Evolutionary conservation across 2,888 invertebrate genomes (phyloP).

Genomic region (Stenolophus ochropezus): DNA sequence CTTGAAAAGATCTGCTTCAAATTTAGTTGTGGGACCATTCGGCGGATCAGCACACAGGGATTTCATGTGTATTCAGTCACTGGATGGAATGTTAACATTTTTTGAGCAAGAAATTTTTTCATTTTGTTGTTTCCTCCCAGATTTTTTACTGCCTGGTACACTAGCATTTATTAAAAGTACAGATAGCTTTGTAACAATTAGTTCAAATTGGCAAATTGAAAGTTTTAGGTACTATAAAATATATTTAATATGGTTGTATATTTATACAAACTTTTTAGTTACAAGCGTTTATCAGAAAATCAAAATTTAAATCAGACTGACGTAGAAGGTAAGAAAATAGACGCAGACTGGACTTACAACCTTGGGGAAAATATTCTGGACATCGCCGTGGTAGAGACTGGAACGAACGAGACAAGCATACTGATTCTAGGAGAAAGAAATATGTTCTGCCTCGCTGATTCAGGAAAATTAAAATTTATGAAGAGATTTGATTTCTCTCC

Average conservation of each 20-base stretch:
- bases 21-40: conserved; percentile 88
- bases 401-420: conserved; percentile 80
- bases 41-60: conserved; percentile 89
- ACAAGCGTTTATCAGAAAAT: conserved; percentile 85
- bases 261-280: conserved; percentile 74
- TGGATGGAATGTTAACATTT: conserved; percentile 92
- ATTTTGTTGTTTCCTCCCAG: conserved; percentile 87
- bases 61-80: conserved; percentile 91
- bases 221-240: conserved; percentile 83
- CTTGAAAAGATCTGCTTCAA: conserved; percentile 85
- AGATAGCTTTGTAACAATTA: conserved; percentile 90
- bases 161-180: conserved; percentile 86
- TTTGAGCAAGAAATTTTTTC: conserved; percentile 95
- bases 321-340: conserved; percentile 77
- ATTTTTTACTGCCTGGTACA: conserved; percentile 88
- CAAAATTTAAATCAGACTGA: conserved; percentile 77
- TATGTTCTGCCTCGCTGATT: conserved; percentile 86
- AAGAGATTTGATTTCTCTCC: conserved; percentile 91
- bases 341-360: conserved; percentile 87
- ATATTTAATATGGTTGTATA: not conserved
- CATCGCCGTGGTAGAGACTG: conserved; percentile 70
- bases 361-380: conserved; percentile 80
- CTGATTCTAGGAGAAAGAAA: conserved; percentile 90
- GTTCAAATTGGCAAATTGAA: conserved; percentile 88
- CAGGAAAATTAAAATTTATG: conserved; percentile 87